Evolutionary conservation across 2,888 invertebrate species (phyloP), one percentile per base, ranked within the genome.

Genomic region (Liopterus haemorrhoidalis): DNA sequence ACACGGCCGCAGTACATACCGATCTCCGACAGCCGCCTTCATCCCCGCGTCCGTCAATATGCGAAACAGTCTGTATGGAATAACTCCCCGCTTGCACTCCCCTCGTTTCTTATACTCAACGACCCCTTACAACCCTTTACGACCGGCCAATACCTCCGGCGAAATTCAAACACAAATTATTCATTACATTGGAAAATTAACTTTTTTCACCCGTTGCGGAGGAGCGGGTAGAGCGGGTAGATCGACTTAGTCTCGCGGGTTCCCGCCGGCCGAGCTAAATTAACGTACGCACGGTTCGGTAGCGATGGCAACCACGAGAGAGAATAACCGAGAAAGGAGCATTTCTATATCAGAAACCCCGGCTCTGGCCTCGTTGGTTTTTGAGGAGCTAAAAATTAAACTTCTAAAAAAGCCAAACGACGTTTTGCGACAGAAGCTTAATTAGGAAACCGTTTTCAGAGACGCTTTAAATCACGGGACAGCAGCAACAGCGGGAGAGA

Each of bases 351-450:
- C 35, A 44, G 40, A 41, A 11, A 22, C 50, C 52, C 51, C 53
- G 15, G 12, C 33, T 21, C 11, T 15, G 19, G 49, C 52, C 49
- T 51, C 53, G 50, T 53, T 56, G 57, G 59, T 58, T 60, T 59
- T 62, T 57, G 61, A 61, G 62, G 61, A 56, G 62, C 61, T 60
- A 65, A 68, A 67, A 67, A 68, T 68, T 66, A 65, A 66, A 67
- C 60, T 65, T 64, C 62, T 60, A 62, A 67, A 67, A 67, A 67
- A 65, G 64, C 63, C 60, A 64, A 66, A 66, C 67, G 66, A 63
- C 67, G 63, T 67, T 67, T 60, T 65, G 66, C 67, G 68, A 69
- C 69, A 68, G 68, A 65, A 62, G 67, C 67, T 69, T 69, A 69
- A 69, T 69, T 69, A 69, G 69, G 65, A 67, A 68, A 65, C 45